These are phyloP conservation scores for Prunella fulvescens DNA, from an alignment of 2,113 vertebrate species.

Conservation along the genomic window DNA sequence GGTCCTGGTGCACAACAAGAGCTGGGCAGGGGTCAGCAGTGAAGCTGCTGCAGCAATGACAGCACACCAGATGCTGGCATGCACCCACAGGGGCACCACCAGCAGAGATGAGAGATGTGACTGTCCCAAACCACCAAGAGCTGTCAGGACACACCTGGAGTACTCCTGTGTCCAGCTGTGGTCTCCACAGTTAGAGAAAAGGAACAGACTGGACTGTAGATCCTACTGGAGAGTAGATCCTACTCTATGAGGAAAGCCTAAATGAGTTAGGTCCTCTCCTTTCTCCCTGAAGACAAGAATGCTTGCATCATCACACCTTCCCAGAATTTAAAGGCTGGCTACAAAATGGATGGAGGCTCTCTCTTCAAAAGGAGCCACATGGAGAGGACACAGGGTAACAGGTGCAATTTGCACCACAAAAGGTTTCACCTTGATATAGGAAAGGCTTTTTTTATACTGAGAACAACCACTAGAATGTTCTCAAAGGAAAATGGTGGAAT, in stretches of 20 bases:
- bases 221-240: background rate
- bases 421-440: background rate
- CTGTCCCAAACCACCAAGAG: background rate
- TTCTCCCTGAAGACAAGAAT: background rate
- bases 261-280: background rate
- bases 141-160: background rate
- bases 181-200: background rate
- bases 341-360: background rate
- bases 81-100: background rate
- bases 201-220: background rate
- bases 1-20: background rate
- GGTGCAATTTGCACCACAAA: background rate
- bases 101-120: background rate
- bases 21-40: background rate
- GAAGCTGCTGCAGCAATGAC: background rate
- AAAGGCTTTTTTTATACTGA: background rate
- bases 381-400: background rate
- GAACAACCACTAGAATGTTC: background rate
- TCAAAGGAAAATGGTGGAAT: background rate
- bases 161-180: background rate
- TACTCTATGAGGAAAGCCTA: background rate
- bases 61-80: background rate
- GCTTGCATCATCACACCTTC: no score
- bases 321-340: background rate
- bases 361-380: background rate